Evolutionary conservation across 2,113 vertebrate species (phyloP).

Genomic region (Mystacornis crossleyi): DNA sequence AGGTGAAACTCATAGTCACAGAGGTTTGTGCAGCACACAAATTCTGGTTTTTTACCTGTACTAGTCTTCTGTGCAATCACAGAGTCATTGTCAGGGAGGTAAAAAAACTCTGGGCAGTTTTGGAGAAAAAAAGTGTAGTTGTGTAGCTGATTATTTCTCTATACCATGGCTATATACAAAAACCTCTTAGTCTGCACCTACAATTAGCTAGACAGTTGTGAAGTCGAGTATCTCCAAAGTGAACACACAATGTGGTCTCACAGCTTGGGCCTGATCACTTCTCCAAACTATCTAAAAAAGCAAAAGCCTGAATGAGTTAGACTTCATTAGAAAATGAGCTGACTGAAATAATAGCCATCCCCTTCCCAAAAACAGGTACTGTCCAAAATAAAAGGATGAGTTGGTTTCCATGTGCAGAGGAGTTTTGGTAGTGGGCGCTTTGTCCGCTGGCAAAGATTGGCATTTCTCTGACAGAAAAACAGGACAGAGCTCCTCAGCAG

Average conservation of each 20-base stretch:
- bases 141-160: not conserved
- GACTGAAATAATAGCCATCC: not conserved
- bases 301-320: not conserved
- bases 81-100: not conserved
- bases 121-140: not conserved
- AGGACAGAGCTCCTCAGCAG: not conserved
- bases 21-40: accelerated
- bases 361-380: not conserved
- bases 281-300: not conserved
- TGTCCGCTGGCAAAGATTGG: not conserved
- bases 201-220: not conserved
- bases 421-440: not conserved
- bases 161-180: not conserved
- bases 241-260: not conserved
- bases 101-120: not conserved
- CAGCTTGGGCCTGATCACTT: not conserved
- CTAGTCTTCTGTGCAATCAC: not conserved
- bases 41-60: not conserved
- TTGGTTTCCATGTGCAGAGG: not conserved
- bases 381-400: not conserved
- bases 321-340: not conserved
- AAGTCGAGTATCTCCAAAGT: not conserved
- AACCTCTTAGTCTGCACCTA: not conserved
- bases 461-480: not conserved
- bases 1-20: not conserved